phyloP scores from a whole-genome alignment of 2,113 vertebrate genomes.

The Alouatta palliata region DNA sequence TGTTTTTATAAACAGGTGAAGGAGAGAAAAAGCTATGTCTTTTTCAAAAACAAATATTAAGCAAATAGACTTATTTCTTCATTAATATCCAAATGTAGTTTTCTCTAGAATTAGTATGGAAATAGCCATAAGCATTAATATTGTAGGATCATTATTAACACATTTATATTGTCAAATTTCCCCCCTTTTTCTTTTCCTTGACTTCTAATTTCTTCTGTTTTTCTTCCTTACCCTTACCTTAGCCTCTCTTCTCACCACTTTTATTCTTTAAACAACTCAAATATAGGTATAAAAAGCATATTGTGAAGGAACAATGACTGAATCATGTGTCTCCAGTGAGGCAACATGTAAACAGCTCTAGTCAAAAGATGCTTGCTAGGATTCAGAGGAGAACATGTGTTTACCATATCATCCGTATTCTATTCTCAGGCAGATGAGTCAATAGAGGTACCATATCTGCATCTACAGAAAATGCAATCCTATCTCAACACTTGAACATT shows the following conservation, averaged over 20 bases:
- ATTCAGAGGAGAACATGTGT: neutral
- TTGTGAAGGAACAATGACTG: neutral
- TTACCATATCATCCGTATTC: slow-evolving; percentile 2
- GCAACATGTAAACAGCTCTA: neutral
- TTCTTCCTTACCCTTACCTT: neutral
- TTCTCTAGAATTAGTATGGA: neutral
- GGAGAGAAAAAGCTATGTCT: neutral
- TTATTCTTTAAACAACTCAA: neutral
- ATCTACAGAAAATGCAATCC: slow-evolving; percentile 34
- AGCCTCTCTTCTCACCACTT: neutral
- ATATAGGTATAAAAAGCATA: neutral
- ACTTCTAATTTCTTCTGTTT: neutral
- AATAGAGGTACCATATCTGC: neutral
- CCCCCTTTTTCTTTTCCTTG: neutral
- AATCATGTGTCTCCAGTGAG: neutral
- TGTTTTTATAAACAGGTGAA: neutral
- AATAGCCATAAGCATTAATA: neutral
- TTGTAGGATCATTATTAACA: neutral
- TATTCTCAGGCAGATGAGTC: slow-evolving; percentile 7
- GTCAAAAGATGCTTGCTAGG: neutral
- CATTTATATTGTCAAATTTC: neutral
- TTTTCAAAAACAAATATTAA: slow-evolving; percentile 4
- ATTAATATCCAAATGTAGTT: neutral
- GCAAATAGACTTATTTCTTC: neutral
- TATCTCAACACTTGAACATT: neutral